Conservation (phyloP, 2,797 vertebrate species). For the Pelobates cultripes region DNA sequence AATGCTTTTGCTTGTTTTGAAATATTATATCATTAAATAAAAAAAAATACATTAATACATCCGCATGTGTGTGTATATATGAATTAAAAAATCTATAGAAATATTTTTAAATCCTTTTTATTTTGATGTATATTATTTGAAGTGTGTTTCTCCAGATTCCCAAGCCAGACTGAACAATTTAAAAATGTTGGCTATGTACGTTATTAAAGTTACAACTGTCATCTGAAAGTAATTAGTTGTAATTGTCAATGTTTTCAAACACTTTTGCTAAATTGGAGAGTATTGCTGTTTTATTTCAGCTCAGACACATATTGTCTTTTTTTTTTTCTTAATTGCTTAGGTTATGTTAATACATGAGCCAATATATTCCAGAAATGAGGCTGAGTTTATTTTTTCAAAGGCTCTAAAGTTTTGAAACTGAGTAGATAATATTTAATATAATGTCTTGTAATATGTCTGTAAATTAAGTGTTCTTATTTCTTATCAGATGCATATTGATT, state of each 20-base stretch:
- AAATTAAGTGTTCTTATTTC: too few species aligned
- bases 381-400: slow-evolving; percentile 1
- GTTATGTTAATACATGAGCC: background rate
- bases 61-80: too few species aligned
- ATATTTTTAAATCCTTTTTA: background rate
- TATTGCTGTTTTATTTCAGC: slow-evolving; percentile 38
- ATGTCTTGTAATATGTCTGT: too few species aligned
- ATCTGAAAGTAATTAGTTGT: slow-evolving; percentile 47
- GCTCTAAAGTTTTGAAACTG: background rate
- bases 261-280: slow-evolving; percentile 31
- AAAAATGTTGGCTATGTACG: slow-evolving; percentile 27
- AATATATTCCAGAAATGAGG: background rate
- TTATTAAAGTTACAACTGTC: slow-evolving; percentile 38
- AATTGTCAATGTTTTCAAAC: slow-evolving; percentile 47
- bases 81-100: too few species aligned
- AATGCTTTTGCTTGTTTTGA: too few species aligned
- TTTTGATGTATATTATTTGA: slow-evolving; percentile 2
- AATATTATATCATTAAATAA: too few species aligned
- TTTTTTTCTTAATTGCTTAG: background rate
- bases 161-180: slow-evolving; percentile 31
- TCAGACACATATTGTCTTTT: slow-evolving; percentile 14
- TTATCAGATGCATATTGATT: too few species aligned
- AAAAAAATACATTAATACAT: background rate
- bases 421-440: background rate
- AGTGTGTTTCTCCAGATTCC: background rate